Base-by-base conservation (phyloP, 2,113 vertebrate genomes). In the Lanius ludovicianus region DNA sequence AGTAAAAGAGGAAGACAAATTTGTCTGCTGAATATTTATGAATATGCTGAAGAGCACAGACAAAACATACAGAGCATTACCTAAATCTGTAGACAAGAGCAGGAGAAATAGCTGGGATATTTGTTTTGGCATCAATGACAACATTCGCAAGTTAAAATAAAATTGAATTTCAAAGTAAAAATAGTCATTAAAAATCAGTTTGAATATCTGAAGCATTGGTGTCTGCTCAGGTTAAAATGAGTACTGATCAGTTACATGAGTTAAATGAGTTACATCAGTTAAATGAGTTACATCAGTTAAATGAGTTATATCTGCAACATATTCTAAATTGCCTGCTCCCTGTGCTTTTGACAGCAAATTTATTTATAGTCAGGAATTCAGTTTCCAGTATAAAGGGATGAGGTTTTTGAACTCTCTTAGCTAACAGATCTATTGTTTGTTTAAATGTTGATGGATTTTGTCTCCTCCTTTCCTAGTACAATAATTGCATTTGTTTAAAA, bases 401-500 rank as follows among this genome's bases (percentile, higher is more conserved):
- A 91, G 6, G 28, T 53, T 80, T 84, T 87, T 84, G 25, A 83
- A 49, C 30, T 75, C 6, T 75, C n/a, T 59, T 77, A 74, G 35
- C 33, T 39, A 70, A 37, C 25, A 80, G 57, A 39, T 41, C 37
- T 39, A 10, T 57, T 85, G 62, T 76, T 93, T 86, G 16, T 47
- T 18, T 60, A 76, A 87, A 49, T 19, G 30, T 80, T 80, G 19
- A 33, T 82, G 50, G 9, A 13, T 46, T 82, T 21, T 71, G 13
- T 76, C 19, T 52, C 24, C 50, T 92, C 47, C 44, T 74, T 74
- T 71, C 39, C 50, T 47, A 23, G 35, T 42, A 59, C 62, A 90
- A 69, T 80, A 84, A 89, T 17, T 76, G 16, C 53, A 62, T 83
- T 93, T 76, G 37, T 87, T 92, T 91, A 71, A 85, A 87, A 92